Conservation (phyloP, 2,797 vertebrate genomes). For the Chaunax sp. region DNA sequence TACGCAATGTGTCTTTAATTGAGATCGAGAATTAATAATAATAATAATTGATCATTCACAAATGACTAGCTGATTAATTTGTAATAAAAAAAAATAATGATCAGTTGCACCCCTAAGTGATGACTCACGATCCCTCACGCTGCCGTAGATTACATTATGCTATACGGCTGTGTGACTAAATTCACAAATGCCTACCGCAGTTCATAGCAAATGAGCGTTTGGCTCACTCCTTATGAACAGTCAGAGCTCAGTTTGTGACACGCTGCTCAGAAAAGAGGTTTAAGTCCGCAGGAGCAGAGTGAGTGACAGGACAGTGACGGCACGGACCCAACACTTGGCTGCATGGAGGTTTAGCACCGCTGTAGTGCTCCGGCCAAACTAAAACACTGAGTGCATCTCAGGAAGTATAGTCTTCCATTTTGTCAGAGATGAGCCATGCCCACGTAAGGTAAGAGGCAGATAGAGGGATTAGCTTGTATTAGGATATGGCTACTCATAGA, state of each 20-base stretch:
- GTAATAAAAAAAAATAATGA: neutral
- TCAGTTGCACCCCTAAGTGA: neutral
- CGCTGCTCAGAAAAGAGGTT: conserved; percentile 35
- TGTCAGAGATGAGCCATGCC: conserved; percentile 47
- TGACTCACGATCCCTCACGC: neutral
- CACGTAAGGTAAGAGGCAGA: conserved; percentile 69
- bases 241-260: conserved; percentile 31
- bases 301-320: conserved; percentile 39
- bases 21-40: too few species aligned
- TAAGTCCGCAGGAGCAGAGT: conserved; percentile 52
- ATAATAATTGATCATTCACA: too few species aligned
- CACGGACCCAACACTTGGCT: conserved; percentile 42
- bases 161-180: conserved; percentile 26
- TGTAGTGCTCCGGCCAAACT: conserved; percentile 13
- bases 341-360: conserved; percentile 11
- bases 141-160: neutral
- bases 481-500: conserved; percentile 56
- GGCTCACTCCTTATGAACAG: conserved; percentile 22
- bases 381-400: conserved; percentile 25
- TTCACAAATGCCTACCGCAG: conserved; percentile 11
- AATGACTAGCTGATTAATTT: neutral
- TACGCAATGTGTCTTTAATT: too few species aligned
- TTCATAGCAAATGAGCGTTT: conserved; percentile 17
- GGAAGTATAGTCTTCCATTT: conserved; percentile 61
- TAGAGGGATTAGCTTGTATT: conserved; percentile 69